Conservation (phyloP, 2,113 vertebrate genomes). For the Eudorcas thomsonii region DNA sequence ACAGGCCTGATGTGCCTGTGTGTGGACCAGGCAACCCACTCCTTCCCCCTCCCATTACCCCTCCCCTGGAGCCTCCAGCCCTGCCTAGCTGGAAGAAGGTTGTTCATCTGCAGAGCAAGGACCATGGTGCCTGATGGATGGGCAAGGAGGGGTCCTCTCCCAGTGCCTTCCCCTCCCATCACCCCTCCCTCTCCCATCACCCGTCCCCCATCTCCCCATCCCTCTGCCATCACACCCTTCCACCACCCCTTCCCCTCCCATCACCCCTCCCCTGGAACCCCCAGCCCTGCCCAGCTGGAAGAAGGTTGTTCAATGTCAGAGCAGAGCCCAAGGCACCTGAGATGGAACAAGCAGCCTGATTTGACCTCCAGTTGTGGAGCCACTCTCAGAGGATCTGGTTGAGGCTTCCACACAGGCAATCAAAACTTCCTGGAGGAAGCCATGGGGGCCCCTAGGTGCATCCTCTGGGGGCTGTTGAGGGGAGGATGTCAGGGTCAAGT, state of each 20-base stretch:
- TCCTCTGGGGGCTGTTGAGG: not conserved
- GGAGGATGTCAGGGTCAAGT: not conserved
- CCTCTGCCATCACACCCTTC: not conserved
- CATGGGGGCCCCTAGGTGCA: not conserved
- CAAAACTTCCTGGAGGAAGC: not conserved
- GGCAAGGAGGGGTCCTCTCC: not conserved
- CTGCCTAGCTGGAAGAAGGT: not conserved
- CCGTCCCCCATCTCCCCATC: not conserved
- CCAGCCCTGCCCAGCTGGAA: not conserved
- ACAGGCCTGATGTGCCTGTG: not conserved
- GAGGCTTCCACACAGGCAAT: not conserved
- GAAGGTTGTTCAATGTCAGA: not conserved
- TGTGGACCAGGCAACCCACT: accelerated
- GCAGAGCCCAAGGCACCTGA: not conserved
- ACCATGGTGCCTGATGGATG: not conserved
- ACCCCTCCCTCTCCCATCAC: not conserved
- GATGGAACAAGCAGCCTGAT: not conserved
- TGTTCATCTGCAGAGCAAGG: not conserved
- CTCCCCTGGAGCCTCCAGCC: not conserved
- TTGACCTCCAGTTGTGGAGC: not conserved
- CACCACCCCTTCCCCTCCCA: not conserved
- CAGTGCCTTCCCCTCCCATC: not conserved
- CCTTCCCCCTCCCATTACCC: not conserved
- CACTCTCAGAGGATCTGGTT: not conserved
- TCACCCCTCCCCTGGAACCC: not conserved